Percentiles rank a stretch among this genome's conserved stretches.
These are phyloP conservation scores for Neotragus moschatus DNA, from an alignment of 2,113 vertebrate species.

Conservation along the genomic window DNA sequence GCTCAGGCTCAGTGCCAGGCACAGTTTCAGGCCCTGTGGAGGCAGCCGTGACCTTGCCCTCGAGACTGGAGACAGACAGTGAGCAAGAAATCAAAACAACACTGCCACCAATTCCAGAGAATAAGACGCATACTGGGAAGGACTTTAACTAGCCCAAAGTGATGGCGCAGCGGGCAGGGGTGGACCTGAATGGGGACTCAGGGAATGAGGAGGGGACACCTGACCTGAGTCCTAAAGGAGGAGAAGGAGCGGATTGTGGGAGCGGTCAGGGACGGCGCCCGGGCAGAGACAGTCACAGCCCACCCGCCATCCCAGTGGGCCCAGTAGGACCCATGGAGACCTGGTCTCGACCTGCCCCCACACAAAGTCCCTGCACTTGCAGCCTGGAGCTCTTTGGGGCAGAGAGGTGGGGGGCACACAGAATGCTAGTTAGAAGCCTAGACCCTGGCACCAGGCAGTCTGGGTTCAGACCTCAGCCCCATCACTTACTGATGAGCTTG, in stretches of 20 bases:
- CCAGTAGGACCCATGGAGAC: neutral
- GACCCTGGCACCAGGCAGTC: neutral
- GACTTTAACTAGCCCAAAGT: neutral
- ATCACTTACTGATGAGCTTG: neutral
- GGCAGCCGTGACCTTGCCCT: neutral
- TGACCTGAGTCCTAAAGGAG: neutral
- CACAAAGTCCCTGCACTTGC: neutral
- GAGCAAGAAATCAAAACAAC: neutral
- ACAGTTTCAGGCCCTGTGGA: neutral
- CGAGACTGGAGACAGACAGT: neutral
- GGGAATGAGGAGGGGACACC: neutral
- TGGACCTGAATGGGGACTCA: neutral
- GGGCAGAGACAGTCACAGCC: neutral
- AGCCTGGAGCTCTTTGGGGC: neutral
- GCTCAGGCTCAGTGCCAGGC: neutral
- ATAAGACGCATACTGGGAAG: neutral
- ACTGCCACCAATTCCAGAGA: neutral
- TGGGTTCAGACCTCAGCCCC: neutral
- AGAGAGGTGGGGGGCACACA: accelerated
- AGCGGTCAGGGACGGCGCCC: neutral
- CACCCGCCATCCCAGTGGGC: neutral
- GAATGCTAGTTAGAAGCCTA: neutral
- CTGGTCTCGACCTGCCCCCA: accelerated
- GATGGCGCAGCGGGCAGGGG: accelerated
- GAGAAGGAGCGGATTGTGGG: neutral